A percentile compares a stretch with the other conserved stretches of the same genome.
phyloP scores from a whole-genome alignment of 2,113 vertebrate genomes.

The Melanostigma gelatinosum region DNA sequence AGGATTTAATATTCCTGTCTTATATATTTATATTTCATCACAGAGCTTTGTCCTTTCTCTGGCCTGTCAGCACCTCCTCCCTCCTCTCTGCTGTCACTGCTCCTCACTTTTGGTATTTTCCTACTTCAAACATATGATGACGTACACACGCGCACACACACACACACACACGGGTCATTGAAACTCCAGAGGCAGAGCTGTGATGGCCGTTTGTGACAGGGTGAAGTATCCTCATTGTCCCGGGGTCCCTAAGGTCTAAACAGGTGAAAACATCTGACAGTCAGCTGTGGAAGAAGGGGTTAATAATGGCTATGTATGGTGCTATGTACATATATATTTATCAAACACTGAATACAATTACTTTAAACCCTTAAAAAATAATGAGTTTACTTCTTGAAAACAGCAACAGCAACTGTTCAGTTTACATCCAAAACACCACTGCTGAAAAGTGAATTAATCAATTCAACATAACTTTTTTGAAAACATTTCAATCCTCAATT shows the following conservation, averaged over 20 bases:
- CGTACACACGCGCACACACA: neutral
- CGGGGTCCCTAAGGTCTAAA: neutral
- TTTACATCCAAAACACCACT: neutral
- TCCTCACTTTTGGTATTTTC: slow-evolving; percentile 29
- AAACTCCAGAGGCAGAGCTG: slow-evolving; percentile 19
- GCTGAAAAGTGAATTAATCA: neutral
- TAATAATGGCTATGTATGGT: too few species aligned
- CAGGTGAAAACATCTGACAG: slow-evolving; percentile 32
- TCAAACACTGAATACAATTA: neutral
- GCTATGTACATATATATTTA: too few species aligned
- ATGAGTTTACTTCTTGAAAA: neutral
- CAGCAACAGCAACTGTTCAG: neutral
- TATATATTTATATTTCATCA: slow-evolving; percentile 41
- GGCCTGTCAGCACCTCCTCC: slow-evolving; percentile 18
- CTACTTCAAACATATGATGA: slow-evolving; percentile 20
- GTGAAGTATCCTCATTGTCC: slow-evolving; percentile 18
- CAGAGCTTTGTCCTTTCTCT: slow-evolving; percentile 28
- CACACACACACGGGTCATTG: neutral
- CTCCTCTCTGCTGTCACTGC: slow-evolving; percentile 32
- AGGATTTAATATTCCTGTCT: slow-evolving; percentile 54
- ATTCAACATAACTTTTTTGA: too few species aligned
- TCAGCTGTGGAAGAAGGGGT: neutral
- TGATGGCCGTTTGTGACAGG: slow-evolving; percentile 15
- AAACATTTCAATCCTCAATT: too few species aligned
- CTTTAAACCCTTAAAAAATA: neutral